A percentile compares a stretch with the other conserved stretches of the same genome.
These are phyloP conservation scores for Meandrina meandrites DNA, from an alignment of 92 coral and sea anemone species.

Conservation along the genomic window DNA sequence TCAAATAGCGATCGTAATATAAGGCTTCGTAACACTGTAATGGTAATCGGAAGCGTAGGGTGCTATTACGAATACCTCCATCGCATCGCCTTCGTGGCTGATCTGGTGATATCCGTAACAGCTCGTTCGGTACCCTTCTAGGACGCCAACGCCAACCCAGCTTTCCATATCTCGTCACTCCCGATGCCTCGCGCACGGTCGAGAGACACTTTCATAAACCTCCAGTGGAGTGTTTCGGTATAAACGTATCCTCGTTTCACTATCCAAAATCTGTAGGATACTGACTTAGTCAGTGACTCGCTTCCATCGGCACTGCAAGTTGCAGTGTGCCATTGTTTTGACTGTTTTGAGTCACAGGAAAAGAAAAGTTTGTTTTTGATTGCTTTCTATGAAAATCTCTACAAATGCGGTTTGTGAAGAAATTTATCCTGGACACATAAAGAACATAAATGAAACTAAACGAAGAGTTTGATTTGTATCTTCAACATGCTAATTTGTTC, in stretches of 20 bases:
- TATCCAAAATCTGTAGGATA: constrained; percentile 43
- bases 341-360: background rate
- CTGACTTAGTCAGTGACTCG: constrained; percentile 54
- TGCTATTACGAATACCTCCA: constrained; percentile 40
- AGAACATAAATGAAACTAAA: background rate
- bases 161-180: constrained; percentile 38
- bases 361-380: too few relatives aligned
- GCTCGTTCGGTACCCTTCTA: constrained; percentile 58
- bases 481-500: background rate
- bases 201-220: constrained; percentile 42
- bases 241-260: constrained; percentile 55
- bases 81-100: constrained; percentile 51
- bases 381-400: background rate
- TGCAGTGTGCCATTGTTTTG: constrained; percentile 77
- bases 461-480: background rate
- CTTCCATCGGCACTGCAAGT: constrained; percentile 83
- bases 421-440: too few relatives aligned
- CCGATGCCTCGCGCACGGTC: constrained; percentile 56
- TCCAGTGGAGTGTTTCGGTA: constrained; percentile 54
- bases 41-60: constrained; percentile 18
- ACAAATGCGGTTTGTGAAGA: background rate
- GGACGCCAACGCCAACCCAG: constrained; percentile 49
- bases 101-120: constrained; percentile 56
- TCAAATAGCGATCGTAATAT: background rate
- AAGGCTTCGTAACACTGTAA: background rate